Conservation (phyloP, 2,888 invertebrate species). For the Malthinus seriepunctatus region DNA sequence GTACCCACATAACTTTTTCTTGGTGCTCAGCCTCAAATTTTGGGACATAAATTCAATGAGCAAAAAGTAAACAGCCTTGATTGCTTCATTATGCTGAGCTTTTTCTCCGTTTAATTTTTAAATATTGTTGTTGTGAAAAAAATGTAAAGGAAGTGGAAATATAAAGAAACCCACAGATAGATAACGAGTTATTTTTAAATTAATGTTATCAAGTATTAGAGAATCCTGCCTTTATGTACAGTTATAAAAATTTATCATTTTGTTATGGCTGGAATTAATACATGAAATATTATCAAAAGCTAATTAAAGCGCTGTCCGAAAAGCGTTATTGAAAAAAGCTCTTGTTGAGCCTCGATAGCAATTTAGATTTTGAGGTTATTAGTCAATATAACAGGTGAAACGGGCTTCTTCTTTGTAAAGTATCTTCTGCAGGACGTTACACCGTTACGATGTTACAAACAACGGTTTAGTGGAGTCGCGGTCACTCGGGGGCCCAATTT, state of each 20-base stretch:
- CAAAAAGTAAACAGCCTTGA: too few relatives aligned
- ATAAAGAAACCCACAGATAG: slow-evolving; percentile 15
- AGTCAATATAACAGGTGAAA: slow-evolving; percentile 22
- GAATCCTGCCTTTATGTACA: slow-evolving; percentile 7
- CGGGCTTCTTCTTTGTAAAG: slow-evolving; percentile 8
- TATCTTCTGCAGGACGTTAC: slow-evolving; percentile 18
- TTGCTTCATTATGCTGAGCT: too few relatives aligned
- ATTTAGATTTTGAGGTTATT: slow-evolving; percentile 11
- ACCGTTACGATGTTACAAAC: slow-evolving; percentile 15
- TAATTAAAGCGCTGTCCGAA: too few relatives aligned
- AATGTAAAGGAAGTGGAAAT: not conserved
- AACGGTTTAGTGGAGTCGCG: slow-evolving; percentile 15
- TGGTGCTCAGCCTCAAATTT: too few relatives aligned
- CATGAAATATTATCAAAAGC: too few relatives aligned
- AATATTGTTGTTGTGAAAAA: too few relatives aligned
- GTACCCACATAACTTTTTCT: too few relatives aligned
- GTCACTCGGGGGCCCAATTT: slow-evolving; percentile 24
- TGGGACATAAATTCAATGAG: too few relatives aligned
- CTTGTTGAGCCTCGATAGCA: not conserved
- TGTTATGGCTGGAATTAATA: not conserved
- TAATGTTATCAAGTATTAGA: slow-evolving; percentile 13
- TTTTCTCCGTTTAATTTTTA: too few relatives aligned
- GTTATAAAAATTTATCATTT: not conserved
- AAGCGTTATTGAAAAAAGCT: not conserved
- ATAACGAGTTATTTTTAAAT: slow-evolving; percentile 15